Base-by-base conservation (phyloP, 2,888 invertebrate genomes). In the Trisateles emortualis region DNA sequence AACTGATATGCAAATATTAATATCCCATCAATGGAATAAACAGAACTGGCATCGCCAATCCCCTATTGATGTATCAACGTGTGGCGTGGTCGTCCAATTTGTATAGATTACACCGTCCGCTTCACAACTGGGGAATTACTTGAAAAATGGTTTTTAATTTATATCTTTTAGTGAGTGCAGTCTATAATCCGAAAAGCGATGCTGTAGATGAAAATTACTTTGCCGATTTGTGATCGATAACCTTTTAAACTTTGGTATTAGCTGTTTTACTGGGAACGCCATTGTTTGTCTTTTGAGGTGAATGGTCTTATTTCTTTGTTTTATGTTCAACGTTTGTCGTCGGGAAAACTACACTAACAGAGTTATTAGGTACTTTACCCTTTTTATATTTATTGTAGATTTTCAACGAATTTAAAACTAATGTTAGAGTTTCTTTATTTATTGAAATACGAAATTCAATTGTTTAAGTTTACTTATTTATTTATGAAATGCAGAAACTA, bases 71-170 rank as follows among this genome's bases (percentile, higher is more conserved):
- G 74, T 71, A 76, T 76, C 70, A 77, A 67, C 73, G 74, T 72
- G 68, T 68, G 72, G 62, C 61, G 48, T 72, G 62, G 55, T 71
- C 71, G 50, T 64, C 68, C 79, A 79, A 84, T 84, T 83, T 78
- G 79, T 79, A 78, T 79, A 81, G 83, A 84, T 85, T 84, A 82
- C 76, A 73, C 74, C 67, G 67, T 65, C 68, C 52, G 54, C 19
- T 53, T 41, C n/a, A 38, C 54, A 64, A 35, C 46, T 44, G 26
- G 77, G 75, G 78, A 81, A 81, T 83, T 74, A 77, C 72, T 75
- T 81, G 83, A 83, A 84, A 84, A 86, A 85, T 84, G 76, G 75
- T 77, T 82, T 80, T 84, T 79, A 83, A 83, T 85, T 83, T 82
- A 78, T 83, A 76, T 73, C 46, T 48, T 19, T 48, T 50, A 62